Conservation (phyloP, 2,797 vertebrate genomes). For the Uromys caudimaculatus region DNA sequence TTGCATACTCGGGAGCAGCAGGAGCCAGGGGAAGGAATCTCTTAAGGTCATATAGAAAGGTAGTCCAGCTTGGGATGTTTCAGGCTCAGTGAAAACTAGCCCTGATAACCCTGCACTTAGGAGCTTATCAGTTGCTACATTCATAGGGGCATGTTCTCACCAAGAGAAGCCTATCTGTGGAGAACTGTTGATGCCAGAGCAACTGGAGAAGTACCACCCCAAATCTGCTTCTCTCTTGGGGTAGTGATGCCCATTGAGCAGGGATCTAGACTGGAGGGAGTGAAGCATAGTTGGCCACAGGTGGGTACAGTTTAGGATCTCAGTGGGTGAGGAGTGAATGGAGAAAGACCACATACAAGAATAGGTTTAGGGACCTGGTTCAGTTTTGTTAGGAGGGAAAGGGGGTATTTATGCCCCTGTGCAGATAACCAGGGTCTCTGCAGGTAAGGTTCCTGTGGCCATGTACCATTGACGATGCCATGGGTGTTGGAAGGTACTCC, state of each 20-base stretch:
- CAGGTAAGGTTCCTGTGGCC: background rate
- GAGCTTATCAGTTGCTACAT: background rate
- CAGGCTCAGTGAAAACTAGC: background rate
- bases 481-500: background rate
- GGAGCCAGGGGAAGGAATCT: background rate
- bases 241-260: background rate
- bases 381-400: background rate
- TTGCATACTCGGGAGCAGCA: background rate
- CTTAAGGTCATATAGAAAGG: background rate
- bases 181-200: background rate
- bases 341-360: background rate
- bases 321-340: background rate
- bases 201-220: background rate
- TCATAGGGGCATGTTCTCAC: background rate
- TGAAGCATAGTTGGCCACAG: background rate
- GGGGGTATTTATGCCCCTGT: background rate
- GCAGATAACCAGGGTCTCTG: background rate
- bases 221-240: background rate
- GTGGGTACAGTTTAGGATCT: background rate
- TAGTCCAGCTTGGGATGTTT: background rate
- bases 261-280: background rate
- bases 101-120: background rate
- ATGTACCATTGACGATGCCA: background rate
- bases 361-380: background rate
- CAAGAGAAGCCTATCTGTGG: background rate